A percentile compares a stretch with the other conserved stretches of the same genome.
phyloP scores from a whole-genome alignment of 2,797 vertebrate species.

The Trichosurus vulpecula region DNA sequence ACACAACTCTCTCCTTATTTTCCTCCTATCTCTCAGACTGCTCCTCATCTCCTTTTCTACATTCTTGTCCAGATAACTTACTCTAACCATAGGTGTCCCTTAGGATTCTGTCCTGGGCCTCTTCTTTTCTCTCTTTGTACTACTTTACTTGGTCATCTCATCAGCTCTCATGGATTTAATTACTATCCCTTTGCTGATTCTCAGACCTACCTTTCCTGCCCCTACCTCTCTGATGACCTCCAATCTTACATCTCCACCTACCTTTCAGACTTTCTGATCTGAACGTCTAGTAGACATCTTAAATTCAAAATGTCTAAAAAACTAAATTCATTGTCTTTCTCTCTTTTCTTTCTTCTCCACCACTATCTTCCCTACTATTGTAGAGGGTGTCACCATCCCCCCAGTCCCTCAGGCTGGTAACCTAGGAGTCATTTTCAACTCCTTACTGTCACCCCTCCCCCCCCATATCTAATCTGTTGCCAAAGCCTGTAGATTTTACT shows the following conservation, averaged over 20 bases:
- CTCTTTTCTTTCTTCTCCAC: neutral
- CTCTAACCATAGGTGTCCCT: neutral
- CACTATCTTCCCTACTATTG: neutral
- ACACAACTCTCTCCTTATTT: neutral
- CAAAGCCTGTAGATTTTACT: neutral
- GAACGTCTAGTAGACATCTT: neutral
- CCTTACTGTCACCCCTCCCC: neutral
- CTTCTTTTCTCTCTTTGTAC: neutral
- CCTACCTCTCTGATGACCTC: neutral
- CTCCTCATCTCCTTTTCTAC: neutral
- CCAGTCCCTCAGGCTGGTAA: neutral
- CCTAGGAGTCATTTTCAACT: neutral
- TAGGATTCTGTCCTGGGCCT: neutral
- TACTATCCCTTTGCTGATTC: neutral
- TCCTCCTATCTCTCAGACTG: neutral
- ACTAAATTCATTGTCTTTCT: neutral
- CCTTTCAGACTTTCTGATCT: neutral
- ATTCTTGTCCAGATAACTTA: neutral
- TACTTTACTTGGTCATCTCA: neutral
- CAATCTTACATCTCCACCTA: neutral
- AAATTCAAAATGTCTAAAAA: neutral
- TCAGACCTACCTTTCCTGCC: neutral
- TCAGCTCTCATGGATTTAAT: neutral
- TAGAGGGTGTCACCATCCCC: neutral
- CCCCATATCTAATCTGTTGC: neutral